Evolutionary conservation across 2,888 invertebrate genomes (phyloP), one percentile per base, ranked within the genome.

Genomic region (Choristoneura rosaceana): DNA sequence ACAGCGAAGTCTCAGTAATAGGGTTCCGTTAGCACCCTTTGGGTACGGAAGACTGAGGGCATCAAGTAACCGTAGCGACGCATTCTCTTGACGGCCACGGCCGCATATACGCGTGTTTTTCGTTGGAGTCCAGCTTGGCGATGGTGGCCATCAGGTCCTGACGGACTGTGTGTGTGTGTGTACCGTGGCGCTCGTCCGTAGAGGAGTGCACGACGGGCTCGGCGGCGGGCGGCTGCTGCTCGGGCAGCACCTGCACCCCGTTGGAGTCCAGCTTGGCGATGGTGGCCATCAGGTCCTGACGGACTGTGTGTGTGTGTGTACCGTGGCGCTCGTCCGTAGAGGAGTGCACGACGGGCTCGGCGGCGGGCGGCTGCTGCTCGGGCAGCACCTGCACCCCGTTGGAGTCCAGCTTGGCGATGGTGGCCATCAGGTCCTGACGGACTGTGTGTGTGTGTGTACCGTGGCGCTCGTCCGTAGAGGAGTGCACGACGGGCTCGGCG

Each of bases 401-500:
- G 34, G 97, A 97, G 91, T 97, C 97, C 81, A 98, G 91, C 91
- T 97, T 97, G 76, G 97, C 97, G 86, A 98, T 97, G 74, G 97
- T 97, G 73, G 97, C 97, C 96, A 97, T 97, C 77, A 98, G 93
- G 94, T 97, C 97, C 85, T 97, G 75, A 97, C 96, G 1, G 97
- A 97, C 85, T 47, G 47, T 47, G 47, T 47, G n/a, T 47, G 47
- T 14, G 14, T 5, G 87, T 79, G 73, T 74, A 60, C 75, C 58
- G 65, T 73, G 68, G 71, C 77, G 92, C 80, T 95, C 95, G 84
- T 96, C 96, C 10, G 97, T 97, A 60, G 96, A 96, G 85, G 97
- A 96, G 87, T 97, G 97, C 77, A 97, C 97, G 89, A 95, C 96
- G 10, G 96, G 96, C 58, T 96, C 96, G 70, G 95, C 94, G 70